Conservation (phyloP, 2,113 vertebrate genomes). For the Eublepharis macularius region DNA sequence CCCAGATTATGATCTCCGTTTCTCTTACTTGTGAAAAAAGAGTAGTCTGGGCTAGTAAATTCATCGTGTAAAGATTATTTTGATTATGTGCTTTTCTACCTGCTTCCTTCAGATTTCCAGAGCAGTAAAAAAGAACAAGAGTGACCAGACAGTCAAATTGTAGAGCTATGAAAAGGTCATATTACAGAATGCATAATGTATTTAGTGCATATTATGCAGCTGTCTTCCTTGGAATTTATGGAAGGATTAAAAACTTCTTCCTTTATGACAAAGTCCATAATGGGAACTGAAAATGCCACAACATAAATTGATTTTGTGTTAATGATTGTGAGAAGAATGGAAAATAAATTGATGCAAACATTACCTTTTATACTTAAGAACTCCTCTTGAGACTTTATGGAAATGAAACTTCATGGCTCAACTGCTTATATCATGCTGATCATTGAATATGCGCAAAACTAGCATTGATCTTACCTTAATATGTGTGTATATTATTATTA, state of each 20-base stretch:
- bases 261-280: conserved; percentile 58
- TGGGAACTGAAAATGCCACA: conserved; percentile 68
- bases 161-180: conserved; percentile 59
- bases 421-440: neutral
- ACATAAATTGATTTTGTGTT: conserved; percentile 68
- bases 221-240: conserved; percentile 58
- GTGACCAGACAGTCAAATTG: conserved; percentile 55
- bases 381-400: fast-evolving
- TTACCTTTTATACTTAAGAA: conserved; percentile 19
- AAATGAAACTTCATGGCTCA: neutral
- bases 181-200: conserved; percentile 54
- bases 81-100: conserved; percentile 49
- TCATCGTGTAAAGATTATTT: conserved; percentile 58
- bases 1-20: neutral
- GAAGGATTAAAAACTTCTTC: conserved; percentile 57
- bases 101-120: conserved; percentile 46
- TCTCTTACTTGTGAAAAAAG: conserved; percentile 10
- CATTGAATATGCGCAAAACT: neutral
- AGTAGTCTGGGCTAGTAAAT: conserved; percentile 30
- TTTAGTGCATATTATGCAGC: conserved; percentile 55
- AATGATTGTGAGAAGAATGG: conserved; percentile 52
- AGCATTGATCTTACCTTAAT: neutral
- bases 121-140: conserved; percentile 32
- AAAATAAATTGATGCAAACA: conserved; percentile 46
- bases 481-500: too few species aligned